Conservation (phyloP, 2,888 invertebrate genomes). For the Papilio elwesi region DNA sequence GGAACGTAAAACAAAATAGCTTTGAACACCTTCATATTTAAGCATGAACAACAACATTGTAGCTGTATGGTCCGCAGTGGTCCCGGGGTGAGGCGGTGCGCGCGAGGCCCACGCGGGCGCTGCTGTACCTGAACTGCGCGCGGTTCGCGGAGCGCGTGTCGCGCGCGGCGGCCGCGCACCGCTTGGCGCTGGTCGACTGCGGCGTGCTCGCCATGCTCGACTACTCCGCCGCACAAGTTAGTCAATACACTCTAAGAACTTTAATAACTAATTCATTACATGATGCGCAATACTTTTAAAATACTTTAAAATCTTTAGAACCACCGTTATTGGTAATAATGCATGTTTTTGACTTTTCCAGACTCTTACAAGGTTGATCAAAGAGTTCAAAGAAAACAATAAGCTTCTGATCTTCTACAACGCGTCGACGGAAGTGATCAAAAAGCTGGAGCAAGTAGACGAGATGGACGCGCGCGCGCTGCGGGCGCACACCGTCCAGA, state of each 20-base stretch:
- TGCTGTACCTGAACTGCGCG: constrained; percentile 87
- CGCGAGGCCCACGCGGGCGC: constrained; percentile 83
- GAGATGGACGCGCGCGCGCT: constrained; percentile 56
- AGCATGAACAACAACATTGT: too few species aligned
- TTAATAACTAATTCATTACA: too few species aligned
- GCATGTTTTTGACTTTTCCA: constrained; percentile 57
- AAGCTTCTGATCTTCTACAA: constrained; percentile 80
- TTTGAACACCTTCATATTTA: too few species aligned
- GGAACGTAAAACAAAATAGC: too few species aligned
- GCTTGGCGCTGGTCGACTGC: constrained; percentile 85
- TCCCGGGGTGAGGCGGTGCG: constrained; percentile 42
- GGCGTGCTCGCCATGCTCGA: constrained; percentile 86
- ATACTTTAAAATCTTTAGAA: too few species aligned
- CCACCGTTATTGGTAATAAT: neutral
- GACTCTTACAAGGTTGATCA: constrained; percentile 84
- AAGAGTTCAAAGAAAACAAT: constrained; percentile 78
- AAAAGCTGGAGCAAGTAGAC: constrained; percentile 50
- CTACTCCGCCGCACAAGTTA: constrained; percentile 86
- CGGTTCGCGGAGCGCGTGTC: constrained; percentile 61
- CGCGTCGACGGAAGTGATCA: constrained; percentile 56
- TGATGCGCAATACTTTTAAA: too few species aligned
- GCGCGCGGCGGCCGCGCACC: constrained; percentile 60
- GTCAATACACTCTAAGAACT: too few species aligned
- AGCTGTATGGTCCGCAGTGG: constrained; percentile 63
- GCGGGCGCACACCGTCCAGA: constrained; percentile 40